Conservation (phyloP, 1,140 invertebrate genomes). For the Leptoteleia sp. region DNA sequence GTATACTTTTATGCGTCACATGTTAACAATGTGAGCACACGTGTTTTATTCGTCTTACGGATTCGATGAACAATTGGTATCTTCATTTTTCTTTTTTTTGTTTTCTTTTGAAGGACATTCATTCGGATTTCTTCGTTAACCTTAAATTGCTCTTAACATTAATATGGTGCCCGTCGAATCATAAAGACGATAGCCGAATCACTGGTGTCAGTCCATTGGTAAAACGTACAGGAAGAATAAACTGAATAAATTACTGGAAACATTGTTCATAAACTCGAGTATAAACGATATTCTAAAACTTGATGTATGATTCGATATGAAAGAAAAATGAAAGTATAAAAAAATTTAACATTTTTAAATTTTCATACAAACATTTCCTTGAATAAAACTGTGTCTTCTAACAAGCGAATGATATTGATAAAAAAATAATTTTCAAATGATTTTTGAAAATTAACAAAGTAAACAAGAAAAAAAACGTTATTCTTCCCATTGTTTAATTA, state of each 20-base stretch:
- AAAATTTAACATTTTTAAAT: too few species aligned
- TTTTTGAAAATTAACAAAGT: too few species aligned
- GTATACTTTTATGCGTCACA: constrained; percentile 76
- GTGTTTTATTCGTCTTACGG: constrained; percentile 56
- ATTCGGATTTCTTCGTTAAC: constrained; percentile 16
- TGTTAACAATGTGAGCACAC: constrained; percentile 61
- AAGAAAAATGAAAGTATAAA: too few species aligned
- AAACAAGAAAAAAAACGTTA: constrained; percentile 17
- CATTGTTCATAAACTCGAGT: too few species aligned
- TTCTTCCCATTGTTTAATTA: constrained; percentile 55
- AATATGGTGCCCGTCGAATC: constrained; percentile 43
- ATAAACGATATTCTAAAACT: too few species aligned
- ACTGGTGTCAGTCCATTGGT: constrained; percentile 61
- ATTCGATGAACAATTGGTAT: constrained; percentile 43
- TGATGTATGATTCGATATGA: too few species aligned
- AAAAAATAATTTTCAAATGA: too few species aligned
- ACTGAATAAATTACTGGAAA: constrained; percentile 32
- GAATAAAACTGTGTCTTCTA: too few species aligned
- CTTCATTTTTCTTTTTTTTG: too few species aligned
- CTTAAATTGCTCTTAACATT: constrained; percentile 39
- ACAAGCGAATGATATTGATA: too few species aligned
- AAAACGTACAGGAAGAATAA: constrained; percentile 55
- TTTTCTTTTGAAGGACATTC: constrained; percentile 12
- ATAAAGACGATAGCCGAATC: constrained; percentile 54
- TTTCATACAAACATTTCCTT: too few species aligned